A percentile compares a stretch with the other conserved stretches of the same genome.
Conservation (phyloP, 2,888 invertebrate genomes). For the Hyles lineata region DNA sequence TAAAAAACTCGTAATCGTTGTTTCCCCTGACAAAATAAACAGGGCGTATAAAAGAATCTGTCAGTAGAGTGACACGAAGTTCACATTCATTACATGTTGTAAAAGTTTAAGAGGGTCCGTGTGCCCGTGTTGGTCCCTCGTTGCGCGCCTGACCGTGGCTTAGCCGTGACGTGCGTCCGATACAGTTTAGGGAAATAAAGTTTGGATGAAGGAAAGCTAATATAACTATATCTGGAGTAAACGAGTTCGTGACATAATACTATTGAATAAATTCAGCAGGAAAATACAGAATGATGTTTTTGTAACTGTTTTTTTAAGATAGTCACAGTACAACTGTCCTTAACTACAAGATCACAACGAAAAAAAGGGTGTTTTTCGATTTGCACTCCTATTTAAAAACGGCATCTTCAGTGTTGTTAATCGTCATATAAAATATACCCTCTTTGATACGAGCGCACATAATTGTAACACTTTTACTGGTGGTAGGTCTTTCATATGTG, state of each 20-base stretch:
- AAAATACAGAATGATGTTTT: no score
- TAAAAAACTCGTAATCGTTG: background rate
- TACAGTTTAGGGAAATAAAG: conserved; percentile 27
- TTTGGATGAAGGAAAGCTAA: conserved; percentile 20
- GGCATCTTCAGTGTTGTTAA: no score
- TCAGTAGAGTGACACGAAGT: background rate
- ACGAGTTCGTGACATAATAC: conserved; percentile 1
- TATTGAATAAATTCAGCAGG: no score
- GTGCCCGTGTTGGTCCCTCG: background rate
- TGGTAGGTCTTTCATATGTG: no score
- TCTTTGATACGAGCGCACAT: no score
- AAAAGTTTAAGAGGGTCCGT: background rate
- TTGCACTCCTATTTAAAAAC: no score
- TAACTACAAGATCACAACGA: no score
- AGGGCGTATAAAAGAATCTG: background rate
- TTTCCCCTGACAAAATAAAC: background rate
- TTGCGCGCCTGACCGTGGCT: conserved; percentile 16
- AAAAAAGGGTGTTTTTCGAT: no score
- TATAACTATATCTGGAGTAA: conserved; percentile 19
- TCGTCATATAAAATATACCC: no score
- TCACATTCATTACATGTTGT: background rate
- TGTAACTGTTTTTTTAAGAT: no score
- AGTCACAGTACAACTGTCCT: no score
- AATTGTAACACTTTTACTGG: no score
- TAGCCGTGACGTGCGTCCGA: conserved; percentile 20